Evolutionary conservation across 2,888 invertebrate species (phyloP).

Genomic region (Cartodere bifasciata): DNA sequence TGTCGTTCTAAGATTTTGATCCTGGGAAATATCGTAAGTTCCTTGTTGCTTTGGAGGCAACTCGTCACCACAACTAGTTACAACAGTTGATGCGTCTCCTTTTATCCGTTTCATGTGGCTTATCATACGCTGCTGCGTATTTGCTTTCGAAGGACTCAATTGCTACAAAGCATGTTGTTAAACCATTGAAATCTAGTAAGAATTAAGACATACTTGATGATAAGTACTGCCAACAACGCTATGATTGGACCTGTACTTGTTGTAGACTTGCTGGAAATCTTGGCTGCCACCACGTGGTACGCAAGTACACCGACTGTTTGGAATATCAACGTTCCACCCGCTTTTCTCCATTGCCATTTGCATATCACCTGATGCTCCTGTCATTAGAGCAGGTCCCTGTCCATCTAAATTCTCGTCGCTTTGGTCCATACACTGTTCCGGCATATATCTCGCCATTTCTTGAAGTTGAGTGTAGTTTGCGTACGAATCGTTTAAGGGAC

Average conservation of each 20-base stretch:
- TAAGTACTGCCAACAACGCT: too few species aligned
- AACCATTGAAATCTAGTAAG: too few species aligned
- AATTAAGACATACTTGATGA: too few species aligned
- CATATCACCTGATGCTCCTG: conserved; percentile 26
- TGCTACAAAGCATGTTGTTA: too few species aligned
- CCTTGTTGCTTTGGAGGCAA: too few species aligned
- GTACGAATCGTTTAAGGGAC: conserved; percentile 25
- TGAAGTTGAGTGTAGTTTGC: conserved; percentile 32
- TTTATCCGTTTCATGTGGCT: too few species aligned
- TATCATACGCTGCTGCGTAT: too few species aligned
- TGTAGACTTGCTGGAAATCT: conserved; percentile 28
- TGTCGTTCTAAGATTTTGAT: too few species aligned
- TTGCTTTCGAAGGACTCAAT: too few species aligned
- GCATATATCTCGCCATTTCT: conserved; percentile 31
- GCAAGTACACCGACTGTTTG: conserved; percentile 28
- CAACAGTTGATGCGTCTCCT: too few species aligned
- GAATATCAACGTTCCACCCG: conserved; percentile 21
- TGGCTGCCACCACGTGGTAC: conserved; percentile 21
- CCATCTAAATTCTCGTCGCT: conserved; percentile 19
- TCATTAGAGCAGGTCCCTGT: conserved; percentile 18
- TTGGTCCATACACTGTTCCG: conserved; percentile 27
- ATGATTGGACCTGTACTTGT: conserved; percentile 15
- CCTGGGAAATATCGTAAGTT: too few species aligned
- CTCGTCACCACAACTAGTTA: too few species aligned
- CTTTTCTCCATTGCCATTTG: conserved; percentile 15